Evolutionary conservation across 2,888 invertebrate species (phyloP).

Genomic region (Scaptomyza caliginosa): DNA sequence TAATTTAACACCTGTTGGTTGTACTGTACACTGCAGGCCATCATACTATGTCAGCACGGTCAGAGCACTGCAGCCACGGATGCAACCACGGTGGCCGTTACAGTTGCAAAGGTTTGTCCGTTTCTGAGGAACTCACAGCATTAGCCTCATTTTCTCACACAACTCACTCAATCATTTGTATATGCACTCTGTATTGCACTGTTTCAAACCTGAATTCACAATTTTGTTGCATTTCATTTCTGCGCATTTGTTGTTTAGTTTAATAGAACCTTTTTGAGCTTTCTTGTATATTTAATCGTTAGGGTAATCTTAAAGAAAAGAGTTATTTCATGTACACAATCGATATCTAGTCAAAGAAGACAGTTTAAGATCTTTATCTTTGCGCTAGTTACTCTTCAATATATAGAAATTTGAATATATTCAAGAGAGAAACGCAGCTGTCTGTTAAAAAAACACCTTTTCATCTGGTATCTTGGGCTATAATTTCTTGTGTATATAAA

Average conservation of each 20-base stretch:
- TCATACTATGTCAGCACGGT: constrained; percentile 49
- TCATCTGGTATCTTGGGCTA: constrained; percentile 64
- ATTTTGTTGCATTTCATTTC: not conserved
- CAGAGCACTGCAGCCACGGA: constrained; percentile 59
- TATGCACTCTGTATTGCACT: constrained; percentile 54
- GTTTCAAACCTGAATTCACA: constrained; percentile 8
- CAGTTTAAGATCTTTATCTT: not conserved
- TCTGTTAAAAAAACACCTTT: constrained; percentile 12
- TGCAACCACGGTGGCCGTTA: constrained; percentile 51
- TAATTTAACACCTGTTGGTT: constrained; percentile 34
- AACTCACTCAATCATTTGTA: constrained; percentile 20
- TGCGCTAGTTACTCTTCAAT: too few relatives aligned
- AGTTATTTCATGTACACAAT: not conserved
- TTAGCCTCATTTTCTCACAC: not conserved
- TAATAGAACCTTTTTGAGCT: not conserved
- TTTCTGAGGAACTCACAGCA: constrained; percentile 19
- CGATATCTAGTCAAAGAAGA: not conserved
- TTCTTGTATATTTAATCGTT: not conserved
- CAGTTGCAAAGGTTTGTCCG: constrained; percentile 68
- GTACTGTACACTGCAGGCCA: constrained; percentile 58
- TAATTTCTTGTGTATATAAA: constrained; percentile 12
- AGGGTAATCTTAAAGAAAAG: not conserved
- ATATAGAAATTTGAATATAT: too few relatives aligned
- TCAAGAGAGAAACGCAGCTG: constrained; percentile 3
- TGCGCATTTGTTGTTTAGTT: not conserved